Base-by-base conservation (phyloP, 2,113 vertebrate species). In the Orthonyx spaldingii region DNA sequence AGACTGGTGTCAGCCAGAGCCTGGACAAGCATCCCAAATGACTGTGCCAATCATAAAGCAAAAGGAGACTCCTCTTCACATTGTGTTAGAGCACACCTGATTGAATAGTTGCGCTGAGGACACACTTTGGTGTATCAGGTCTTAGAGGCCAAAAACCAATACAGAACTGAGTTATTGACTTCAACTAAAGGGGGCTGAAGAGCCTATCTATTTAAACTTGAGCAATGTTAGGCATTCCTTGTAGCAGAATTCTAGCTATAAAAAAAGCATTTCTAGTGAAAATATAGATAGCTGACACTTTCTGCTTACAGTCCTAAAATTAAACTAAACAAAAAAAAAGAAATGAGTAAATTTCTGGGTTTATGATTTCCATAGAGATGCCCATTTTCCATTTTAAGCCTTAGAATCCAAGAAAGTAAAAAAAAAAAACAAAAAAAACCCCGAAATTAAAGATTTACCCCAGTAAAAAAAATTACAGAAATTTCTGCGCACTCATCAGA, bases 61-160 rank as follows among this genome's bases (percentile, higher is more conserved):
- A 70, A 49, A 41, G 33, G 11, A 87, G n/a, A 28, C 8, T 69
- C 23, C 23, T 68, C 61, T 68, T 39, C 46, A 50, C 16, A 16
- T 0, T 33, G 23, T 7, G 10, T 16, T 52, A 46, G 49, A 52
- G 50, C 14, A 33, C 4, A 30, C 2, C 5, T 9, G 16, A 42
- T 52, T 0, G 4, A 32, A 30, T 2, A 72, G 10, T 19, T 42
- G 20, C 0, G 0, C 9, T 50, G 26, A 28, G 14, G 19, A 57
- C 52, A 19, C 7, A 10, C 4, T 66, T 53, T 2, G 6, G 24
- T 22, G 22, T 61, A 41, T 50, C n/a, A 39, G 17, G 21, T 42
- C 42, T 33, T 27, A 18, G 15, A 50, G 14, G 65, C 23, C 14
- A 49, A 77, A 69, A 64, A 10, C 21, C 15, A 8, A 3, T 5